A percentile compares a stretch with the other conserved stretches of the same genome.
Conservation (phyloP, 1,140 invertebrate species). For the Papilio machaon region DNA sequence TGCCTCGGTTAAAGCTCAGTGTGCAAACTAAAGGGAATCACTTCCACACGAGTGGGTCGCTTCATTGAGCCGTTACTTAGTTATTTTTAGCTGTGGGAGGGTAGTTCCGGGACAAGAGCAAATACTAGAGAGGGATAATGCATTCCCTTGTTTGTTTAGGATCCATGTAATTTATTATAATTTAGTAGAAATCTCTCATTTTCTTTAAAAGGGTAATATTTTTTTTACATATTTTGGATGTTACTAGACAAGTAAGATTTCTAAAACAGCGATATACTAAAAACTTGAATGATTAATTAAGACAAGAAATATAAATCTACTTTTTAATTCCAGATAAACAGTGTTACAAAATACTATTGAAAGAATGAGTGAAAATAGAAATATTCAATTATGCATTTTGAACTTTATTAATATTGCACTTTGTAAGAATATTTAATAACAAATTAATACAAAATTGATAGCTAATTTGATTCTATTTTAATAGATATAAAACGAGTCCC, state of each 20-base stretch:
- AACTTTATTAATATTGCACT: background rate
- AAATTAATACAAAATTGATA: background rate
- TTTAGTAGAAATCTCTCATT: background rate
- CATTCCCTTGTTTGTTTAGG: constrained; percentile 8
- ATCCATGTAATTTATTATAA: constrained; percentile 9
- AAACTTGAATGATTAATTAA: no score
- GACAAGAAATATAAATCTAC: no score
- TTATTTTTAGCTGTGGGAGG: constrained; percentile 39
- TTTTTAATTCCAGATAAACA: no score
- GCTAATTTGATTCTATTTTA: background rate
- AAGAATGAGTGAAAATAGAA: no score
- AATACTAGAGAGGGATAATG: constrained; percentile 20
- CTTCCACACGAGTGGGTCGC: background rate
- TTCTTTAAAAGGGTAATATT: background rate
- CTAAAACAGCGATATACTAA: no score
- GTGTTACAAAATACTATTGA: no score
- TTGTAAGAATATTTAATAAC: background rate
- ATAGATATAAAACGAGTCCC: background rate
- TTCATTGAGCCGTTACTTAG: constrained; percentile 31
- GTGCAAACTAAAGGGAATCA: constrained; percentile 36
- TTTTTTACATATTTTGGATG: background rate
- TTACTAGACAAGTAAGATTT: background rate
- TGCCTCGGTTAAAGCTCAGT: constrained; percentile 40
- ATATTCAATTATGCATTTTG: background rate
- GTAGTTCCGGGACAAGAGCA: background rate